Conservation (phyloP, 2,888 invertebrate species). For the Noctua janthe region DNA sequence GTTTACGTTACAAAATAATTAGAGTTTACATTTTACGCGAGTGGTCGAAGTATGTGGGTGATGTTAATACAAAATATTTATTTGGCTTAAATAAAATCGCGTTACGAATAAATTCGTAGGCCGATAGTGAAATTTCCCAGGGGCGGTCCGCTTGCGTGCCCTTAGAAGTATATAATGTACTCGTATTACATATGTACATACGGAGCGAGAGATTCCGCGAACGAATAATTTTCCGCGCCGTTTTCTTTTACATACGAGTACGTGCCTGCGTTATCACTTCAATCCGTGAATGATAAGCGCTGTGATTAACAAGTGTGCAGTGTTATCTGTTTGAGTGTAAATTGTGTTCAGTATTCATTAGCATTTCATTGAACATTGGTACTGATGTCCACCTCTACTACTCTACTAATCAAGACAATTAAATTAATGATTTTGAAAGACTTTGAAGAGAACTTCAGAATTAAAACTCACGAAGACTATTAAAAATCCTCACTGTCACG, state of each 20-base stretch:
- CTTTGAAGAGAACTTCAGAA: not conserved
- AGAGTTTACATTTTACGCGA: not conserved
- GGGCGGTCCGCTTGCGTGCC: constrained; percentile 41
- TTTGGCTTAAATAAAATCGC: constrained; percentile 43
- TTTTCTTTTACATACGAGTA: not conserved
- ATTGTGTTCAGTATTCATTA: not conserved
- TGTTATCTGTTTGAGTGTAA: not conserved
- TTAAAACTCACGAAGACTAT: not conserved
- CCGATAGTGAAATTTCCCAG: constrained; percentile 62
- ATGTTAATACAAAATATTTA: constrained; percentile 29
- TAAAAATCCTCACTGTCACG: not conserved
- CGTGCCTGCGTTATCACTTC: not conserved
- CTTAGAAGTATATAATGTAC: constrained; percentile 2
- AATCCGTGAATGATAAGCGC: not conserved
- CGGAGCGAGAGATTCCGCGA: not conserved
- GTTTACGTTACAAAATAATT: not conserved
- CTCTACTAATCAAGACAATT: not conserved
- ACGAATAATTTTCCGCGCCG: not conserved
- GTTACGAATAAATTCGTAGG: constrained; percentile 45
- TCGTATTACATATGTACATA: not conserved
- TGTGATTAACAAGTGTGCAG: not conserved
- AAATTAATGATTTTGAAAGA: not conserved
- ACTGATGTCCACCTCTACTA: not conserved
- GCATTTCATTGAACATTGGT: not conserved
- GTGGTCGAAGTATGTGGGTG: not conserved